Conservation (phyloP, 2,113 vertebrate species). For the Cavia aperea region DNA sequence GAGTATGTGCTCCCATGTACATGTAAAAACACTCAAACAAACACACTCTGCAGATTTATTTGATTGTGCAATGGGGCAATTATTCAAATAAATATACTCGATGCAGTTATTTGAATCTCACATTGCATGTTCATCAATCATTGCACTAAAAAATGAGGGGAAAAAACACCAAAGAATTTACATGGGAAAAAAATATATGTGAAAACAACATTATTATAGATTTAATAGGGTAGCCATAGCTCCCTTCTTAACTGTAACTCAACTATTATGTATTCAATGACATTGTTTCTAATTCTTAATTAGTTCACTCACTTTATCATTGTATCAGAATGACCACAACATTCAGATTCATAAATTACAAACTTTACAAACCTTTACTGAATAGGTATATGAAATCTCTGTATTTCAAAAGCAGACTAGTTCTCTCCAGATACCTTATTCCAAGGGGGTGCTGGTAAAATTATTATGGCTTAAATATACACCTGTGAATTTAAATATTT, state of each 20-base stretch:
- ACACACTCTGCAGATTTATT: slow-evolving; percentile 76
- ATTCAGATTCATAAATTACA: slow-evolving; percentile 37
- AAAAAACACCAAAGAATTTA: slow-evolving; percentile 70
- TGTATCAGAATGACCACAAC: slow-evolving; percentile 52
- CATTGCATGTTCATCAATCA: slow-evolving; percentile 66
- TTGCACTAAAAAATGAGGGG: slow-evolving; percentile 42
- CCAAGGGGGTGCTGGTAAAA: slow-evolving; percentile 48
- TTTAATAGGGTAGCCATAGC: slow-evolving; percentile 62
- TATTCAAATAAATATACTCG: slow-evolving; percentile 75
- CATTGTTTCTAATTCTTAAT: slow-evolving; percentile 58
- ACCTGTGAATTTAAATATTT: slow-evolving; percentile 46
- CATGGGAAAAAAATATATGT: slow-evolving; percentile 61
- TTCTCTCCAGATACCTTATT: slow-evolving; percentile 53
- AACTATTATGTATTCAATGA: slow-evolving; percentile 52
- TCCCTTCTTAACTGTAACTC: slow-evolving; percentile 63
- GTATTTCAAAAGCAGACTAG: slow-evolving; percentile 55
- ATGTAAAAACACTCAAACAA: slow-evolving; percentile 80
- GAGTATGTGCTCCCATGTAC: slow-evolving; percentile 78
- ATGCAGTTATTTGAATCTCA: slow-evolving; percentile 73
- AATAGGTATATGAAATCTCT: slow-evolving; percentile 52
- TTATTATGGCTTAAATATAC: slow-evolving; percentile 52
- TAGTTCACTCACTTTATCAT: slow-evolving; percentile 51
- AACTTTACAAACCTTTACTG: slow-evolving; percentile 50
- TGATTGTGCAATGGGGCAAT: slow-evolving; percentile 76
- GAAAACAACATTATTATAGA: slow-evolving; percentile 69